Conservation (phyloP, 2,113 vertebrate genomes). For the Hyla sarda region DNA sequence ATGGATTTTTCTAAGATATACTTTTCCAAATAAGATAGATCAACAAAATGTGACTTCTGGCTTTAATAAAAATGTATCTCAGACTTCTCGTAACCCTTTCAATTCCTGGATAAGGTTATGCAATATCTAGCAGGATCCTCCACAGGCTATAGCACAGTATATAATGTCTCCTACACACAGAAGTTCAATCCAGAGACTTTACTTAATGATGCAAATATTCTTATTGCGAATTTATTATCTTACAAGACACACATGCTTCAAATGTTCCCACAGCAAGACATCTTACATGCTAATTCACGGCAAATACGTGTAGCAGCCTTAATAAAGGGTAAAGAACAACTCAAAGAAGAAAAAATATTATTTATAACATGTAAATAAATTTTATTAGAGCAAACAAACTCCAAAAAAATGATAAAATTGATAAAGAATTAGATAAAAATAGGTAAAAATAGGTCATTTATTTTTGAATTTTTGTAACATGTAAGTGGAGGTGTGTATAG, state of each 20-base stretch:
- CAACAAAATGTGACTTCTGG: constrained; percentile 55
- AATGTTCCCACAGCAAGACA: neutral
- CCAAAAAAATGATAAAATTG: neutral
- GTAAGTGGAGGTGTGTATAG: neutral
- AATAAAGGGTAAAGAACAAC: neutral
- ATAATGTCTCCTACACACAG: neutral
- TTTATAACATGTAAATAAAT: neutral
- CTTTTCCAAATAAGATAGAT: constrained; percentile 58
- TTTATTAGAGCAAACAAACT: no score
- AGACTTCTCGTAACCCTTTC: constrained; percentile 34
- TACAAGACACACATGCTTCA: neutral
- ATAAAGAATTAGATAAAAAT: neutral
- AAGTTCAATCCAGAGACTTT: neutral
- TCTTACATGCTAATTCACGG: neutral
- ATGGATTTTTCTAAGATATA: constrained; percentile 59
- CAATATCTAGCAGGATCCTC: neutral
- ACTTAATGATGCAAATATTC: neutral
- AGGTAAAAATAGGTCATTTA: neutral
- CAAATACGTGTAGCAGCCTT: neutral
- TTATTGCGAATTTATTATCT: neutral
- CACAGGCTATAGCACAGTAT: neutral
- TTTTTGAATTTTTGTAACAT: neutral
- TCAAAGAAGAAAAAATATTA: neutral
- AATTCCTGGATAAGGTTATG: constrained; percentile 12
- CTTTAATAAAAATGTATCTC: constrained; percentile 41